Conservation (phyloP, 30 jellyfish, hydroid and myxozoan genomes). For the Pelagia noctiluca region DNA sequence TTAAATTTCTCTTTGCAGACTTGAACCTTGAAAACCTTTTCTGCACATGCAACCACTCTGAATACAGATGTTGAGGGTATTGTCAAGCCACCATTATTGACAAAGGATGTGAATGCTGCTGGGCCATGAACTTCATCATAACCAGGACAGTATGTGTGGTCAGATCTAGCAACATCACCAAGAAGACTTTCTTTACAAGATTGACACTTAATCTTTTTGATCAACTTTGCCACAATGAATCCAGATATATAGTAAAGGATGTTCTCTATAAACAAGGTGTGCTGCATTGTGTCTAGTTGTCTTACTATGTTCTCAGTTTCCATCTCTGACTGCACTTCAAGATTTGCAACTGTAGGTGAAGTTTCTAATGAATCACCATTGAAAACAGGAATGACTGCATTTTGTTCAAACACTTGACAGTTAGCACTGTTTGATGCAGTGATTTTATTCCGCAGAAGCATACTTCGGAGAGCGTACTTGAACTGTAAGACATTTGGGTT, state of each 20-base stretch:
- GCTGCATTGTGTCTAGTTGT: slow-evolving; percentile 20
- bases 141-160: slow-evolving; percentile 43
- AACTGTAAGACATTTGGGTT: slow-evolving; percentile 42
- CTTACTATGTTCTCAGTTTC: background rate
- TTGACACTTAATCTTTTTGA: slow-evolving; percentile 29
- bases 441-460: slow-evolving; percentile 33
- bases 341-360: too few relatives aligned
- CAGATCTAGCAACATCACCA: slow-evolving; percentile 2
- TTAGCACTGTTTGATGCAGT: slow-evolving; percentile 52
- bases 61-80: slow-evolving; percentile 23
- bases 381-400: slow-evolving; percentile 28
- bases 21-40: slow-evolving; percentile 8
- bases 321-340: slow-evolving; percentile 11
- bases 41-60: background rate
- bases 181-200: slow-evolving; percentile 23
- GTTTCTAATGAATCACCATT: background rate
- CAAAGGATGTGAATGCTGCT: slow-evolving; percentile 60
- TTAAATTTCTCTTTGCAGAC: slow-evolving; percentile 33
- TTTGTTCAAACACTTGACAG: slow-evolving; percentile 36
- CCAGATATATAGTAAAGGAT: slow-evolving; percentile 30
- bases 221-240: slow-evolving; percentile 25
- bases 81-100: slow-evolving; percentile 39
- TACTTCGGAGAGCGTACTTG: slow-evolving; percentile 37
- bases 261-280: slow-evolving; percentile 22
- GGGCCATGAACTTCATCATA: slow-evolving; percentile 40